These are phyloP conservation scores for Drosophila macrospina DNA, from an alignment of 2,888 invertebrate genomes.

Conservation along the genomic window DNA sequence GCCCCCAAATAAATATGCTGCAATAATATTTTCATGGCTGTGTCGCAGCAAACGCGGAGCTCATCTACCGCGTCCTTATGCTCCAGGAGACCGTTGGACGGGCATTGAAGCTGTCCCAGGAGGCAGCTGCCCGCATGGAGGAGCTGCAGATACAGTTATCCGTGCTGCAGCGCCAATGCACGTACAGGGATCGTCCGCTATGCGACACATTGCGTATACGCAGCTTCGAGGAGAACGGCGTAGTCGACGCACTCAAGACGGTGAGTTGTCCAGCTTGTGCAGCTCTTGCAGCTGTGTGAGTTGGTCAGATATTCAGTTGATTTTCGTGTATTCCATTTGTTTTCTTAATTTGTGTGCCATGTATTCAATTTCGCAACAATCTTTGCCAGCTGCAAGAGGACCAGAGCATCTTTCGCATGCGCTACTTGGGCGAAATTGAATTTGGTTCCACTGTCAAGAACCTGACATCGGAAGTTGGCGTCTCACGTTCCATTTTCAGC, in stretches of 20 bases:
- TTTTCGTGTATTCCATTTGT: conserved; percentile 26
- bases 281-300: too few relatives aligned
- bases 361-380: conserved; percentile 58
- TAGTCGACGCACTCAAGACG: conserved; percentile 85
- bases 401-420: conserved; percentile 85
- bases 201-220: conserved; percentile 91
- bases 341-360: conserved; percentile 10
- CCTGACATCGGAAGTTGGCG: conserved; percentile 84
- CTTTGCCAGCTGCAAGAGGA: conserved; percentile 85
- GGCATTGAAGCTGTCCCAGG: conserved; percentile 85
- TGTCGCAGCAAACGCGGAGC: conserved; percentile 83
- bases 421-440: conserved; percentile 85
- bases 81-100: conserved; percentile 85
- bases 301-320: conserved; percentile 11
- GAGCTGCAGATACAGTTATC: conserved; percentile 85
- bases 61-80: conserved; percentile 85
- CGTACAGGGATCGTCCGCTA: conserved; percentile 89
- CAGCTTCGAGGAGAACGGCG: conserved; percentile 87
- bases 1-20: conserved; percentile 47
- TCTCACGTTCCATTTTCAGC: conserved; percentile 85
- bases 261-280: conserved; percentile 68
- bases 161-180: conserved; percentile 88
- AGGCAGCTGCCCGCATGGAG: conserved; percentile 85
- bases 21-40: conserved; percentile 67
- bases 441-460: conserved; percentile 84